Base-by-base conservation (phyloP, 2,113 vertebrate species). In the Leptosomus discolor region DNA sequence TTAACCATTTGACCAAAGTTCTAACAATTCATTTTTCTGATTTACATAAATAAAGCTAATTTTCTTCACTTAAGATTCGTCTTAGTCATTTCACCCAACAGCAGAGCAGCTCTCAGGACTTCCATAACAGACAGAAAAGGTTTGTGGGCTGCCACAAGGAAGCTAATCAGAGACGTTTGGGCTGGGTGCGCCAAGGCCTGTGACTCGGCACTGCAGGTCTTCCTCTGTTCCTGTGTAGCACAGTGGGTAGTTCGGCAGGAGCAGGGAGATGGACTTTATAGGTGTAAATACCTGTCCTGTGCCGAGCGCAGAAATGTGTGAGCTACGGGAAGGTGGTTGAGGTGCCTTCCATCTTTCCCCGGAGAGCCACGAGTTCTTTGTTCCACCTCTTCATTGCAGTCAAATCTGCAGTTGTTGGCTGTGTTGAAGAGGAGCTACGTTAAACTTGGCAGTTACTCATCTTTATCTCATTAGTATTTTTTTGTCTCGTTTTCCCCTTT, bases 21-120 rank as follows among this genome's bases (percentile, higher is more conserved):
- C 97, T 98, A 98, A 98, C 95, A 97, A 93, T 92, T 96, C 88
- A 30, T 97, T 98, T 98, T 98, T 98, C 96, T 98, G 98, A 98
- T 98, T 97, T 93, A 94, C 96, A 94, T 92, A 98, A 98, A 98
- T 98, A 99, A 98, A 99, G 78, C 92, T 98, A 98, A 98, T 98
- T 98, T 98, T 98, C 98, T 97, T 96, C 96, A 98, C 90, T 54
- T 78, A 85, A 58, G 84, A 77, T 92, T 95, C 64, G 96, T 95
- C 90, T 91, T 89, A 63, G 64, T 96, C 70, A 67, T 96, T 97
- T 97, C 83, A 56, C 37, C 29, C 22, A 45, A 11, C 11, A 94
- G 67, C 71, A 86, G 45, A 83, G 43, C 60, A 91, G 39, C 23
- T 78, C 24, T 32, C 21, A 77, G 54, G 64, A 67, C 24, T 37